phyloP scores from a whole-genome alignment of 2,888 invertebrate genomes.

The Ectropis crepuscularia region DNA sequence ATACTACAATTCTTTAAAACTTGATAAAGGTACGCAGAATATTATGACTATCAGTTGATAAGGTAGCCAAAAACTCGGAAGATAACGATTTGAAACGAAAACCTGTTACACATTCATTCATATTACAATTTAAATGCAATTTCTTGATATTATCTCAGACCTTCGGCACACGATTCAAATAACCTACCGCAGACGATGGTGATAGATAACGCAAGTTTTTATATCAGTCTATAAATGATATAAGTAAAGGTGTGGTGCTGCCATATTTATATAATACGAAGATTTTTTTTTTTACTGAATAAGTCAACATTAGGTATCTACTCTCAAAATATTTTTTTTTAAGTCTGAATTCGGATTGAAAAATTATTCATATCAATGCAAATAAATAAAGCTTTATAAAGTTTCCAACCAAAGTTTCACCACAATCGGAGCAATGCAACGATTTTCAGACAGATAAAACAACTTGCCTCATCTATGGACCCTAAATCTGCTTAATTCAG shows the following conservation, averaged over 20 bases:
- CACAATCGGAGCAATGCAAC: no score
- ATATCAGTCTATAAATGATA: neutral
- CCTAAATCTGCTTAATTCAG: neutral
- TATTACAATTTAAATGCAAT: slow-evolving; percentile 1
- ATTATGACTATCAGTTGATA: slow-evolving; percentile 6
- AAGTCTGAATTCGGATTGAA: neutral
- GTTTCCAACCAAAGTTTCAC: neutral
- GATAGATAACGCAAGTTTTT: slow-evolving; percentile 1
- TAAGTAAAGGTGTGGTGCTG: no score
- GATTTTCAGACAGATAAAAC: neutral
- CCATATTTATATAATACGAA: no score
- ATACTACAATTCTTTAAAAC: neutral
- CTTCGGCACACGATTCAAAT: neutral
- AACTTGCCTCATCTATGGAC: neutral
- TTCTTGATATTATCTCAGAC: slow-evolving; percentile 3
- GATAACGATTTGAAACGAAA: neutral
- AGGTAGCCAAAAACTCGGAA: slow-evolving; percentile 5
- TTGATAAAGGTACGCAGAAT: neutral
- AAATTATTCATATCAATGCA: neutral
- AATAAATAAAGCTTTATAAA: neutral
- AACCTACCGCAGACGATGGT: neutral
- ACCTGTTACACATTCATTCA: neutral
- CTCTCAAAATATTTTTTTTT: no score
- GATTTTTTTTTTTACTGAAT: no score
- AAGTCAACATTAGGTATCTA: no score